Evolutionary conservation across 2,113 vertebrate genomes (phyloP), one percentile per base, ranked within the genome.

Genomic region (Ictalurus furcatus): DNA sequence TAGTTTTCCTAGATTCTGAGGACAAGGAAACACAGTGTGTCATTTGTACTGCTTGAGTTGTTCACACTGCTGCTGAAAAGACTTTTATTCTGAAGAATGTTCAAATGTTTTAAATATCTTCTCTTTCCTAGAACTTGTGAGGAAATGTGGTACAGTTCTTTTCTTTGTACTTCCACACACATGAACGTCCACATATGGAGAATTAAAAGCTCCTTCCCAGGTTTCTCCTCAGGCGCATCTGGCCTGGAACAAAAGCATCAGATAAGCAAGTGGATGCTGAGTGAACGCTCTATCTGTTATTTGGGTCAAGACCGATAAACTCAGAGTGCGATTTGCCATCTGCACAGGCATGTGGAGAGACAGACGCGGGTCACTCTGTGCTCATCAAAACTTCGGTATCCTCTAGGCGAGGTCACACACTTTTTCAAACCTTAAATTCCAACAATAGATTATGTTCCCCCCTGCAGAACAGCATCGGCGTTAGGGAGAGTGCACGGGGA

Each of bases 391-490:
- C 83, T 85, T 89, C 69, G 14, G 88, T 61, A 63, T 28, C 69
- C 59, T 79, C 74, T 65, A n/a, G 83, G 61, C 58, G n/a, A 59
- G 88, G 90, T 89, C 86, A 73, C 23, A 44, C 17, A 37, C 14
- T 54, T 58, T 25, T 40, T 76, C 65, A 82, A 65, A 88, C 91
- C 92, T 94, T 95, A 94, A 94, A 94, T 93, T 93, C 93, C 94
- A 95, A 95, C 94, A 94, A 96, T 95, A 95, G 95, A 96, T 96
- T 95, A 95, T 93, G 94, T 96, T 95, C 94, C 94, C 92, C 93
- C 93, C 93, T 52, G 93, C 92, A 93, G 93, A 94, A 92, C 93
- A 92, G 91, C 90, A 91, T 92, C 93, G 94, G 92, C 88, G 91
- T 92, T 94, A 92, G 95, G 91, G 92, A 94, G 93, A 94, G 93